A percentile compares a stretch with the other conserved stretches of the same genome.
These are phyloP conservation scores for Falcaria lacertinaria DNA, from an alignment of 2,888 invertebrate species.

Conservation along the genomic window DNA sequence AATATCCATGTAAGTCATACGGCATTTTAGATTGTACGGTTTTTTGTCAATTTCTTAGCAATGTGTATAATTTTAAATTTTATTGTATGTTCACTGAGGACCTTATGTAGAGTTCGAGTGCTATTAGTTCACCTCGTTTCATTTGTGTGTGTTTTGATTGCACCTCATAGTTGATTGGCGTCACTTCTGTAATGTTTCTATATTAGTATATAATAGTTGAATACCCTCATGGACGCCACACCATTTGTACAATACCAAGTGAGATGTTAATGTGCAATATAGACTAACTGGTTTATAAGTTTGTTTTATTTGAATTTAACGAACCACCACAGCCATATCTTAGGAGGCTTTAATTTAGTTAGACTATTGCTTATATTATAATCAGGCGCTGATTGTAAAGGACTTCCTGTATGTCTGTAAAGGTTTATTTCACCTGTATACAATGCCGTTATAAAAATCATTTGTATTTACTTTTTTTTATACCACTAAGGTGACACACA, in stretches of 20 bases:
- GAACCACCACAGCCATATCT: too few species aligned
- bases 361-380: too few species aligned
- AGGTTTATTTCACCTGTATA: too few species aligned
- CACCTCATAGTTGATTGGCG: conserved; percentile 50
- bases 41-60: conserved; percentile 3
- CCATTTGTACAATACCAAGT: conserved; percentile 72
- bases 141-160: conserved; percentile 26
- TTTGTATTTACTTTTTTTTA: too few species aligned
- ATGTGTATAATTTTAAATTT: conserved; percentile 7
- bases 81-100: background rate
- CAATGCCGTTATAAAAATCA: too few species aligned
- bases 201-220: conserved; percentile 30
- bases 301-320: conserved; percentile 45
- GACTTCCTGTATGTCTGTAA: too few species aligned
- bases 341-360: too few species aligned
- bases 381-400: too few species aligned
- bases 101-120: conserved; percentile 2
- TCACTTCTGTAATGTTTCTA: conserved; percentile 43
- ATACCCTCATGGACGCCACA: conserved; percentile 24
- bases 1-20: conserved; percentile 18
- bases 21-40: conserved; percentile 13
- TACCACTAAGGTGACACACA: too few species aligned
- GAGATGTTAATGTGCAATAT: conserved; percentile 79
- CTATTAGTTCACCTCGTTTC: conserved; percentile 4
- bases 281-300: conserved; percentile 70